Evolutionary conservation across 2,797 vertebrate genomes (phyloP).

Genomic region (Lutjanus argentimaculatus): DNA sequence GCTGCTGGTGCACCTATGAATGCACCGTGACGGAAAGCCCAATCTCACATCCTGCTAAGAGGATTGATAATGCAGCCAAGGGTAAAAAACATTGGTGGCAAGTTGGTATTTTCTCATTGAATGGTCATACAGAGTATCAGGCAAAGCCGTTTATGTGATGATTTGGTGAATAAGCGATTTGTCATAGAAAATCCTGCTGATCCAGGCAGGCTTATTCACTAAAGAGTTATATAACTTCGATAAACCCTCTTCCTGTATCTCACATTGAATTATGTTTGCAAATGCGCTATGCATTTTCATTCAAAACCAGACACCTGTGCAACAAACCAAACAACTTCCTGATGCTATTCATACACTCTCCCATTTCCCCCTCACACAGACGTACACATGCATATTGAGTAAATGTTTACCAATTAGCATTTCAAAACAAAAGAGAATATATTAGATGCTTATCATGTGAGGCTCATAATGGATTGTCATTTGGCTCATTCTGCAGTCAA

Average conservation of each 20-base stretch:
- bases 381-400: constrained; percentile 66
- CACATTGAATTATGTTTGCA: constrained; percentile 75
- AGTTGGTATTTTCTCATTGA: constrained; percentile 70
- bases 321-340: constrained; percentile 65
- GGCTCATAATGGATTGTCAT: constrained; percentile 62
- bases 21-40: constrained; percentile 62
- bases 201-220: constrained; percentile 75
- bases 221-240: constrained; percentile 67
- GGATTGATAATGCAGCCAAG: constrained; percentile 74
- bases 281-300: constrained; percentile 72
- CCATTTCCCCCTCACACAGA: constrained; percentile 43
- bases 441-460: constrained; percentile 57
- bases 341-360: constrained; percentile 54
- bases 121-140: constrained; percentile 65
- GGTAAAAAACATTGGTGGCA: constrained; percentile 64
- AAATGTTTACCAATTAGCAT: constrained; percentile 76
- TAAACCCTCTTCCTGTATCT: constrained; percentile 64
- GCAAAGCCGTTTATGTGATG: constrained; percentile 78
- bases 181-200: constrained; percentile 76
- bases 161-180: constrained; percentile 80
- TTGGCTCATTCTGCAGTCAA: constrained; percentile 43
- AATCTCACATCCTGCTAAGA: constrained; percentile 70
- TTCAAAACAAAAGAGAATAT: constrained; percentile 68
- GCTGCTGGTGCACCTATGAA: constrained; percentile 67
- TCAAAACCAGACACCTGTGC: constrained; percentile 70